A percentile compares a stretch with the other conserved stretches of the same genome.
Evolutionary conservation across 2,797 vertebrate species (phyloP).

Genomic region (Coracias cyanogaster): DNA sequence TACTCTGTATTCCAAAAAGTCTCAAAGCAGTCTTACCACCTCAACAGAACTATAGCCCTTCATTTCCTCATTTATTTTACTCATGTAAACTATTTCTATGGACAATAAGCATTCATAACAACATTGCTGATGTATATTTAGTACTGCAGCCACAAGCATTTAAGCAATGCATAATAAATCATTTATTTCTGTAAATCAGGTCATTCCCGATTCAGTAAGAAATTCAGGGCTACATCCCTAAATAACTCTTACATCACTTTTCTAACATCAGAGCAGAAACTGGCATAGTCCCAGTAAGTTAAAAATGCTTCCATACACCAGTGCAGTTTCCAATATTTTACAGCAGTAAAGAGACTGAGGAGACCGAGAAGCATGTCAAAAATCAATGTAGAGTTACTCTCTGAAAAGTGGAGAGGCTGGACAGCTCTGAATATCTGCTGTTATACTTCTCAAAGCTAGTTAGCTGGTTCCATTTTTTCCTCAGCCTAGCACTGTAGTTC

Average conservation of each 20-base stretch:
- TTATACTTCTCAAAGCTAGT: neutral
- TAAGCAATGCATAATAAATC: conserved; percentile 15
- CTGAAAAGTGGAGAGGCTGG: neutral
- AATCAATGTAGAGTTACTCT: neutral
- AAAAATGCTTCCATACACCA: conserved; percentile 12
- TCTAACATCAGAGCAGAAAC: conserved; percentile 28
- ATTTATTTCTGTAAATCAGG: conserved; percentile 48
- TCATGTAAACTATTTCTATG: neutral
- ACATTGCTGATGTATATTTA: neutral
- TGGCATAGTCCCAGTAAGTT: neutral
- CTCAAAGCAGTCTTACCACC: neutral
- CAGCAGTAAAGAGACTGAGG: neutral
- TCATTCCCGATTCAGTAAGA: neutral
- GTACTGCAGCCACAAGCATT: neutral
- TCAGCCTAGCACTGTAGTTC: neutral
- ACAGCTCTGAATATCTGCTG: neutral
- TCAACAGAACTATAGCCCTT: neutral
- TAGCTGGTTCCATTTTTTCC: neutral
- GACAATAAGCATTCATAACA: neutral
- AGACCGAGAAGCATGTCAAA: neutral
- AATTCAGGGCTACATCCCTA: conserved; percentile 5
- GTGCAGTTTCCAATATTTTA: neutral
- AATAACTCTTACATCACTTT: conserved; percentile 59
- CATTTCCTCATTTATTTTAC: neutral
- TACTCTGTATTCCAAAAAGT: neutral